Evolutionary conservation across 2,797 vertebrate genomes (phyloP).

Genomic region (Poecile montanus): DNA sequence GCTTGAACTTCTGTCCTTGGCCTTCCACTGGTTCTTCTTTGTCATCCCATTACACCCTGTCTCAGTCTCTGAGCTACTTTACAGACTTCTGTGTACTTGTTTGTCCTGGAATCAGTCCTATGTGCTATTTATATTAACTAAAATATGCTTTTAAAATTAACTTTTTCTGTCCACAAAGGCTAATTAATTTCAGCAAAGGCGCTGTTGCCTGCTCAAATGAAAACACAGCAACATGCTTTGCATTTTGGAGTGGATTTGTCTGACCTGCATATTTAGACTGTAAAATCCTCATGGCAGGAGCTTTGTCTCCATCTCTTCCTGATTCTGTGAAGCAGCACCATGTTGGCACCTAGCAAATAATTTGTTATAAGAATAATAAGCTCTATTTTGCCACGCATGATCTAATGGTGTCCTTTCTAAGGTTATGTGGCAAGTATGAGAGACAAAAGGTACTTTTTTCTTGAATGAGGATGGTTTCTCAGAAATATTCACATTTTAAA

Average conservation of each 20-base stretch:
- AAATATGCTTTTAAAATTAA: not conserved
- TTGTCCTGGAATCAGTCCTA: not conserved
- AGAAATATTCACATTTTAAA: slow-evolving; percentile 27
- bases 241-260: not conserved
- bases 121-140: not conserved
- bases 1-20: not conserved
- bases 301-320: not conserved
- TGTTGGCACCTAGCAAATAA: not conserved
- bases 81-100: not conserved
- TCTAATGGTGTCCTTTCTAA: not conserved
- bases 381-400: slow-evolving; percentile 8
- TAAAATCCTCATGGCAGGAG: not conserved
- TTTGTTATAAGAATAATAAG: slow-evolving; percentile 5
- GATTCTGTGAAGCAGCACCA: not conserved
- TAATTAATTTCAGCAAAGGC: not conserved
- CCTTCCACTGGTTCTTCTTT: not conserved
- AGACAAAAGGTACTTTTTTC: not conserved
- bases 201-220: not conserved
- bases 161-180: not conserved
- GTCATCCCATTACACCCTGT: not conserved
- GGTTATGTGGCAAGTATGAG: not conserved
- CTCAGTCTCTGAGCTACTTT: not conserved
- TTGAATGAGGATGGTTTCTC: slow-evolving; percentile 17
- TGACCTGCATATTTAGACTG: not conserved
- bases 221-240: not conserved